phyloP scores from a whole-genome alignment of 2,797 vertebrate species.

The Scolopax bukidnonensis region DNA sequence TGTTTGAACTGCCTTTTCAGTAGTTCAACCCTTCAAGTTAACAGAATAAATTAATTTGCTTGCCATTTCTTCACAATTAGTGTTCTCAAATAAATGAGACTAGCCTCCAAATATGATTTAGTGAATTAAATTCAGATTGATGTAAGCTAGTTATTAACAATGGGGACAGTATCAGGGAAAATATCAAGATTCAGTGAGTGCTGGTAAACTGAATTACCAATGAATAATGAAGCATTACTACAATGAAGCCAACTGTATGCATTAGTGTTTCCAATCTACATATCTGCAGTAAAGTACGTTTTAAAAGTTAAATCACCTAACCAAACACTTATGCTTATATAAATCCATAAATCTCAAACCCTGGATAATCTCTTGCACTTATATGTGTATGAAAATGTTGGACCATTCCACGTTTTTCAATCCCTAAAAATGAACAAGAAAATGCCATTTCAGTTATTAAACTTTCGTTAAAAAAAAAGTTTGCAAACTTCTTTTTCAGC shows the following conservation, averaged over 20 bases:
- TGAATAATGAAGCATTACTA: background rate
- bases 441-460: background rate
- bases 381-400: background rate
- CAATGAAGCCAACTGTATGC: background rate
- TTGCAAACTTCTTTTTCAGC: background rate
- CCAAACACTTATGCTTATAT: background rate
- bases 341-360: background rate
- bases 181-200: background rate
- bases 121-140: background rate
- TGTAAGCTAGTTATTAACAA: background rate
- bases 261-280: background rate
- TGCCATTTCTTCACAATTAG: background rate
- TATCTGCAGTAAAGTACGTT: background rate
- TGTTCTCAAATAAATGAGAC: background rate
- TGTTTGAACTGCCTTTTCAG: background rate
- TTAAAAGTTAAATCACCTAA: background rate
- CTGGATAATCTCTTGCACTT: background rate
- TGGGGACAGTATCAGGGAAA: background rate
- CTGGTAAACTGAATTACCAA: background rate
- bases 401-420: background rate
- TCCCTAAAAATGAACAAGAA: background rate
- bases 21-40: background rate
- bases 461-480: background rate
- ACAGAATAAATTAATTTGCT: background rate
- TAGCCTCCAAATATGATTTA: background rate